Evolutionary conservation across 2,888 invertebrate species (phyloP).

Genomic region (Lycophotia porphyrea): DNA sequence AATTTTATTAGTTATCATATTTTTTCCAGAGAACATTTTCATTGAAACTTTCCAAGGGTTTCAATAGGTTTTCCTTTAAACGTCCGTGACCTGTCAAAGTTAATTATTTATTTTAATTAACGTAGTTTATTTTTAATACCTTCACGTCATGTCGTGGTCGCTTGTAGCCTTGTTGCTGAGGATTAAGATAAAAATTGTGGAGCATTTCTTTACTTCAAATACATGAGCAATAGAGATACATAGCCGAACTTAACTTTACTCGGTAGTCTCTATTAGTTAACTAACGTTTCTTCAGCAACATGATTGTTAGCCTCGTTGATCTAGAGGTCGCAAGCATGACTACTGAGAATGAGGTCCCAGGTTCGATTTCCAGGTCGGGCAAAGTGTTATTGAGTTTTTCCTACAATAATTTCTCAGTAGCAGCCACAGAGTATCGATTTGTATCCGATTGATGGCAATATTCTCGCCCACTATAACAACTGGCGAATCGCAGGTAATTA

Average conservation of each 20-base stretch:
- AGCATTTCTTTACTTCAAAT: not conserved
- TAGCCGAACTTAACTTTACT: not conserved
- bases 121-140: not conserved
- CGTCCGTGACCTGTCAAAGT: conserved; percentile 11
- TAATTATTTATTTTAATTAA: conserved; percentile 1
- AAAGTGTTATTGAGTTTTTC: not conserved
- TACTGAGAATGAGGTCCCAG: not conserved
- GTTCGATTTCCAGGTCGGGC: not conserved
- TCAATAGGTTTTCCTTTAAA: conserved; percentile 40
- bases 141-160: not conserved
- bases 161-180: not conserved
- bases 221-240: not conserved
- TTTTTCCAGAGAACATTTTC: conserved; percentile 23
- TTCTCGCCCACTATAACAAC: not conserved
- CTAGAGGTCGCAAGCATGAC: not conserved
- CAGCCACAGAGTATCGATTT: not conserved
- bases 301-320: not conserved
- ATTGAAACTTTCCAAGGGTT: conserved; percentile 8
- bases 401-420: not conserved
- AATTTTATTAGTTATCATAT: conserved; percentile 14
- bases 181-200: not conserved
- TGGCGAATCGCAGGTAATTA: not conserved
- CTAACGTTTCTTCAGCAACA: not conserved
- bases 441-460: not conserved
- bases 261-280: not conserved